Conservation (phyloP, 2,797 vertebrate species). For the Microchirus variegatus region DNA sequence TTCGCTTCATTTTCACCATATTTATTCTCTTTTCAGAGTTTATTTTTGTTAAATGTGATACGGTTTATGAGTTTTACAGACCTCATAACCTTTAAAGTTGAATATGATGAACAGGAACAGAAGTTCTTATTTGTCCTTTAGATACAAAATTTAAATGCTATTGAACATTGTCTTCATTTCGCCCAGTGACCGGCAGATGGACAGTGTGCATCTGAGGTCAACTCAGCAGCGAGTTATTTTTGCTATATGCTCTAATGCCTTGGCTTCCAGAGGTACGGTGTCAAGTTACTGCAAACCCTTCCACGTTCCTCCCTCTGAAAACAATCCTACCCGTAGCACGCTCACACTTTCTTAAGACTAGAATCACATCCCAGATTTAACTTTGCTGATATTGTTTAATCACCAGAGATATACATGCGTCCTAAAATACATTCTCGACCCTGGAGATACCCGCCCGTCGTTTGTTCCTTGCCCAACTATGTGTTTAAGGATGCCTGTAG, state of each 20-base stretch:
- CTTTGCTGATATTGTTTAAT: slow-evolving; percentile 41
- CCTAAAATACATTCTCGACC: slow-evolving; percentile 49
- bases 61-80: too few species aligned
- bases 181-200: slow-evolving; percentile 3
- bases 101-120: too few species aligned
- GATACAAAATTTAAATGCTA: too few species aligned
- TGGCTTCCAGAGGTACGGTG: slow-evolving; percentile 61
- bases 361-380: slow-evolving; percentile 56
- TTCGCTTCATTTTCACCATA: too few species aligned
- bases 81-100: background rate
- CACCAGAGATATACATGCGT: slow-evolving; percentile 34
- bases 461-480: slow-evolving; percentile 45
- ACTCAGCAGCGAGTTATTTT: slow-evolving; percentile 60
- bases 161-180: background rate
- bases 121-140: too few species aligned
- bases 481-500: slow-evolving; percentile 32
- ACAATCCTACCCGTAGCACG: slow-evolving; percentile 53
- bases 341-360: slow-evolving; percentile 38
- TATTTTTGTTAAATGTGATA: too few species aligned
- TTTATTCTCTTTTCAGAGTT: too few species aligned
- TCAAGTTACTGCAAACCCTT: slow-evolving; percentile 64
- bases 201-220: slow-evolving; percentile 28
- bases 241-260: slow-evolving; percentile 63
- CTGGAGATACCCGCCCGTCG: slow-evolving; percentile 14
- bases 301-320: slow-evolving; percentile 32